Evolutionary conservation across 2,888 invertebrate species (phyloP), one percentile per base, ranked within the genome.

Genomic region (Metallyticus violacea): DNA sequence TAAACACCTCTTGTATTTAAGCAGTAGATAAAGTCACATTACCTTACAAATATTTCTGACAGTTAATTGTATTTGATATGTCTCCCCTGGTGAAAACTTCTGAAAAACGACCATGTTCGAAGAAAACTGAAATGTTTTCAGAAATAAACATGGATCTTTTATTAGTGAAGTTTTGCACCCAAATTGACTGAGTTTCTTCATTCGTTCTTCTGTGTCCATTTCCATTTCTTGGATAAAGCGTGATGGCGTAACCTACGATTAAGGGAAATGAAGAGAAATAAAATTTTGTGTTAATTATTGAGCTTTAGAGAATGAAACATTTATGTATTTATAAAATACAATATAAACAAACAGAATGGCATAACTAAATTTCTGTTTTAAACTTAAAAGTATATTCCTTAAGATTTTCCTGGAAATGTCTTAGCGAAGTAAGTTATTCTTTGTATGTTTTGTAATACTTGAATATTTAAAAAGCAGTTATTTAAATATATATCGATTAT

Each of bases 61-160:
- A 0, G 92, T 91, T 88, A 95, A 91, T 82, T 93, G 92, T 0
- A 93, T 91, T 26, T 92, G 91, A 87, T 94, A 92, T 88, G 91
- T 91, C 26, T 93, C 92, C 79, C 94, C 94, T 2, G 92, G 91
- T 87, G 92, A 91, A 90, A 93, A 95, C 90, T 94, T 94, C 91
- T 95, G 95, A 89, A 94, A 95, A 28, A 95, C 91, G 1, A 95
- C 90, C 26, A 94, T 89, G 89, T 91, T 92, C 0, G 95, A 95
- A 25, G 79, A 22, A 85, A 79, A 77, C 84, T 85, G 79, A 88
- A 88, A 9, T 29, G 26, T 15, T 27, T 30, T 62, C 3, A 62
- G 15, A 62, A 62, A 62, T 4, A 62, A 15, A 15, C 3, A 15
- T 9, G 15, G 1, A 1, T 62, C 15, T 22, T 62, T 62, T 62